phyloP scores from a whole-genome alignment of 2,888 invertebrate genomes.

The Eledona agricola region DNA sequence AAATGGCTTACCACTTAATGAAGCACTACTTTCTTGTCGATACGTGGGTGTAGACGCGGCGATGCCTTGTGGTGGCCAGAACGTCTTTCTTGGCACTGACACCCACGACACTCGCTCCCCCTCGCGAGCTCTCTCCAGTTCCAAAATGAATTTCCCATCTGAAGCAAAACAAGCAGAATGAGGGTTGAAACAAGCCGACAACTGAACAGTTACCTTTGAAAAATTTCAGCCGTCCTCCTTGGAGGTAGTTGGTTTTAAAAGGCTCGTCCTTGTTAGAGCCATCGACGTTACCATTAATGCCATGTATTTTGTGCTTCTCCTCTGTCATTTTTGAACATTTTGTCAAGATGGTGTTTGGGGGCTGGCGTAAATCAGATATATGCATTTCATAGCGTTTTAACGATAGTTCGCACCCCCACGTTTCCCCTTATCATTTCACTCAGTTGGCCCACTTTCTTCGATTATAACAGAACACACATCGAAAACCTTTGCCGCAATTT shows the following conservation, averaged over 20 bases:
- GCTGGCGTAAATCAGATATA: slow-evolving; percentile 65
- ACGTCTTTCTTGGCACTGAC: slow-evolving; percentile 87
- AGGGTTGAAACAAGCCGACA: no score
- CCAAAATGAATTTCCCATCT: slow-evolving; percentile 93
- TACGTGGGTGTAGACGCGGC: slow-evolving; percentile 67
- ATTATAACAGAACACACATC: slow-evolving; percentile 56
- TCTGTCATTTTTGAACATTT: slow-evolving; percentile 75
- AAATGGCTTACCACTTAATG: slow-evolving; percentile 75
- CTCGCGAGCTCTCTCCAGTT: slow-evolving; percentile 78
- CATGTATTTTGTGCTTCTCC: slow-evolving; percentile 76
- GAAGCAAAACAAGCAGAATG: no score
- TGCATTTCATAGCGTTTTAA: slow-evolving; percentile 71
- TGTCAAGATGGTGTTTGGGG: slow-evolving; percentile 74
- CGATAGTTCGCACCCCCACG: slow-evolving; percentile 63
- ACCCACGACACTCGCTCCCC: slow-evolving; percentile 89
- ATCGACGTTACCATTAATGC: slow-evolving; percentile 75
- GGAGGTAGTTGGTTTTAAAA: slow-evolving; percentile 59
- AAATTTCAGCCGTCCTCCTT: slow-evolving; percentile 81
- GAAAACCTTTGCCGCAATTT: slow-evolving; percentile 51
- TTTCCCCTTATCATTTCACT: slow-evolving; percentile 63
- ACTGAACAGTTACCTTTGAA: slow-evolving; percentile 80
- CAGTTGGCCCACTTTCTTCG: slow-evolving; percentile 60
- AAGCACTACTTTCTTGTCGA: slow-evolving; percentile 78
- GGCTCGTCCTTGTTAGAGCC: slow-evolving; percentile 66
- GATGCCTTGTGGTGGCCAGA: slow-evolving; percentile 82